Base-by-base conservation (phyloP, 2,113 vertebrate genomes). In the Corvus cornix region DNA sequence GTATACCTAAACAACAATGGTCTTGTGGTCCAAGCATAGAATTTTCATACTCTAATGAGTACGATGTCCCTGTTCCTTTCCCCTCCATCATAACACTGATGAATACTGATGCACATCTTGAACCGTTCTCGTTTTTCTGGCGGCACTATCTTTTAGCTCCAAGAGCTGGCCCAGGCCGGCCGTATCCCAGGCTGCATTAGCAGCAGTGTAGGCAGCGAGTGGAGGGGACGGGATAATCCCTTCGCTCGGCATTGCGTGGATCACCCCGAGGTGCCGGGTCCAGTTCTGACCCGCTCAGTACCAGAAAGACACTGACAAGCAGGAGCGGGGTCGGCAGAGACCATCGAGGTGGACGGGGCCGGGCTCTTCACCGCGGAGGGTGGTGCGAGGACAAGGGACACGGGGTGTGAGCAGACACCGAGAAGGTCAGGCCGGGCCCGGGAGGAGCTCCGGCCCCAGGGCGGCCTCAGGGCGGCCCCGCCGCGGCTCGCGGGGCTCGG, bases 391-490 rank as follows among this genome's bases (percentile, higher is more conserved):
- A 12, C 55, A 5, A 2, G 46, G 20, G 46, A 22, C 81, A 43
- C 43, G 43, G 22, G 41, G 10, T 3, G 15, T 1, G 2, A 2
- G 46, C 4, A 2, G 83, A 2, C 27, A 7, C 51, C 2, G 39
- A 3, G 59, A 2, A 21, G 27, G 2, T 6, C 59, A 0, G 27
- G 2, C 22, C 0, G 60, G 13, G 7, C n/a, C 2, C 1, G 3
- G 10, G 43, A 17, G 43, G 6, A 16, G 43, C 43, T 43, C 43
- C 43, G 43, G 39, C 39, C 11, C 39, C 39, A 39, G 37, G 37
- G 37, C 37, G 37, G 37, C 37, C 37, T 5, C 37, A 37, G 39
- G 39, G 39, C 39, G 39, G 39, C 39, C 39, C 39, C 39, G 39
- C 39, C 39, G 39, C 39, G 43, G 5, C 44, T 9, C 26, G 27